These are phyloP conservation scores for Macaria liturata DNA, from an alignment of 2,888 invertebrate genomes.

Conservation along the genomic window DNA sequence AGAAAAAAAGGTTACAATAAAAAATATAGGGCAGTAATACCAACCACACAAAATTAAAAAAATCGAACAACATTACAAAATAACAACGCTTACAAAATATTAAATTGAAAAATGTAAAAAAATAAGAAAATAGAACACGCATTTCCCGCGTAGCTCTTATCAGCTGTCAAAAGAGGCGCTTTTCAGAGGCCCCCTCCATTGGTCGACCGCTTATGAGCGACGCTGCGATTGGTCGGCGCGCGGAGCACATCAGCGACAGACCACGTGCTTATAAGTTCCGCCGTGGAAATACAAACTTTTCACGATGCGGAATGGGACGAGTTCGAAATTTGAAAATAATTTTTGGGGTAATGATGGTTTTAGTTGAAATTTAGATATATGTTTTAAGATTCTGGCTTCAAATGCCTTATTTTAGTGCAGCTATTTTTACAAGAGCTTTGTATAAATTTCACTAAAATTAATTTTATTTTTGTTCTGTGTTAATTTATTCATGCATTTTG, in stretches of 20 bases:
- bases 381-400: too few relatives aligned
- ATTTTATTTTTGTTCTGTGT: too few relatives aligned
- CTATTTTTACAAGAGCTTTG: too few relatives aligned
- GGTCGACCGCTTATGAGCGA: slow-evolving; percentile 68
- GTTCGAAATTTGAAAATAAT: slow-evolving; percentile 18
- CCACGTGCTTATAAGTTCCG: slow-evolving; percentile 81
- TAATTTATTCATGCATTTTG: too few relatives aligned
- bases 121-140: slow-evolving; percentile 24
- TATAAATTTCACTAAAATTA: too few relatives aligned
- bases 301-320: slow-evolving; percentile 34
- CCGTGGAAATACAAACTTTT: slow-evolving; percentile 64
- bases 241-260: slow-evolving; percentile 74
- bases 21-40: slow-evolving; percentile 10
- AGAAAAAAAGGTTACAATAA: slow-evolving; percentile 1
- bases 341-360: slow-evolving; percentile 1
- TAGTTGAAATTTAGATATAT: not conserved
- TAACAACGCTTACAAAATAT: not conserved
- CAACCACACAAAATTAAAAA: not conserved
- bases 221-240: slow-evolving; percentile 66
- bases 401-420: too few relatives aligned
- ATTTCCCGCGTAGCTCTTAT: slow-evolving; percentile 62
- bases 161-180: slow-evolving; percentile 73
- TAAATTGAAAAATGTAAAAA: not conserved
- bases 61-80: slow-evolving; percentile 4
- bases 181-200: slow-evolving; percentile 65